Evolutionary conservation across 2,797 vertebrate genomes (phyloP), one percentile per base, ranked within the genome.

Genomic region (Alfaro cultratus): DNA sequence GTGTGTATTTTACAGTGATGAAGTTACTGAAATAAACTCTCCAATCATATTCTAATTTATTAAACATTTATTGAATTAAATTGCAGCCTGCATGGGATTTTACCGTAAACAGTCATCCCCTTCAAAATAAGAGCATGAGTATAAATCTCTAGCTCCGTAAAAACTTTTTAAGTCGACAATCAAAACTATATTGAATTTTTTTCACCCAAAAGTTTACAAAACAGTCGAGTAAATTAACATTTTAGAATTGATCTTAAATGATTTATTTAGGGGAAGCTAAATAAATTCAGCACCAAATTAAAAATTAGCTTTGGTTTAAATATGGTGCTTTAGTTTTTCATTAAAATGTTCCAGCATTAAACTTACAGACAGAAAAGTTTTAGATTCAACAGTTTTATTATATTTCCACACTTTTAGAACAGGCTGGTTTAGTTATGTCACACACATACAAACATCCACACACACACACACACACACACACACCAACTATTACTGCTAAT

Each of bases 401-500:
- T 91, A 93, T 90, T 80, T 80, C 92, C 88, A 94, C 91, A 89
- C 81, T 83, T 87, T 92, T 91, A 93, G 88, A 93, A 94, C 93
- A 94, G 93, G 93, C 93, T 94, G 94, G 92, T 94, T 93, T 92
- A 94, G 89, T 93, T 88, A 88, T 76, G 73, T 91, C 78, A 83
- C 84, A 85, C 88, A 70, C 78, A 83, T 83, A 84, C 87, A 70
- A 7, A 23, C 36, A 41, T 11, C 79, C 81, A 23, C 62, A 23
- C 9, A 80, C 83, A 83, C 5, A 85, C 86, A 76, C 21, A n/a
- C 81, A 82, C 75, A 86, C 86, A 80, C 1, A 87, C 91, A 45
- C 81, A 84, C 85, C 39, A 45, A n/a, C 10, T 74, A 82, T 76
- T 88, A 60, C 68, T 86, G 86, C 85, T 70, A 88, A 80, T 86